Evolutionary conservation across 2,797 vertebrate genomes (phyloP), one percentile per base, ranked within the genome.

Genomic region (Toxotes lorentzi): DNA sequence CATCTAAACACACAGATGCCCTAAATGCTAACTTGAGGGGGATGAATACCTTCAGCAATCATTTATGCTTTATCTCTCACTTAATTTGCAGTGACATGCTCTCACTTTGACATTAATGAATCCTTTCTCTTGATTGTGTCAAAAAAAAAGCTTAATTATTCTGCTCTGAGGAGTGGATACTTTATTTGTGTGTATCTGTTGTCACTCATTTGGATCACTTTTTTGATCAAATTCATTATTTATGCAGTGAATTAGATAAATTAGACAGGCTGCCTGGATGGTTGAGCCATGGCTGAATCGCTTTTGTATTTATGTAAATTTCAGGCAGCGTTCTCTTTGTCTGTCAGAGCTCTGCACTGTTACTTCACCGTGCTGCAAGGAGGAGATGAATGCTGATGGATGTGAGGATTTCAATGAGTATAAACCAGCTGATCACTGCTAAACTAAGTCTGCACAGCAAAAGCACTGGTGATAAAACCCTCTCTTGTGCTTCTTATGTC

Each of bases 141-240:
- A 41, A 47, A 47, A 47, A 12, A 35, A 35, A 73, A 50, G 24
- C 23, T 5, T 7, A 43, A 76, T 69, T 35, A 62, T 57, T 70
- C 30, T 53, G 30, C 56, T 45, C 43, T 50, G 7, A 78, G 50
- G 38, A 59, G 48, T 34, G 66, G 27, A 58, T 54, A 13, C 57
- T 60, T 77, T 62, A 17, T 62, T 13, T 53, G 16, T 57, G 53
- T 48, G 47, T 59, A 43, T 81, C 81, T 83, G 67, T 85, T 91
- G 85, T 71, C 78, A 83, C 79, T 88, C 86, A 88, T 90, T 91
- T 86, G 80, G 89, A 93, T 89, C 72, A 68, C 64, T 70, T 91
- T 89, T 89, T 76, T 82, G 74, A 90, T 90, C 83, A 64, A 83
- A 91, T 85, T 81, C 68, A 88, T 91, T 91, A 91, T 94, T 92